phyloP scores from a whole-genome alignment of 1,140 invertebrate species.

The Glossosoma conforme region DNA sequence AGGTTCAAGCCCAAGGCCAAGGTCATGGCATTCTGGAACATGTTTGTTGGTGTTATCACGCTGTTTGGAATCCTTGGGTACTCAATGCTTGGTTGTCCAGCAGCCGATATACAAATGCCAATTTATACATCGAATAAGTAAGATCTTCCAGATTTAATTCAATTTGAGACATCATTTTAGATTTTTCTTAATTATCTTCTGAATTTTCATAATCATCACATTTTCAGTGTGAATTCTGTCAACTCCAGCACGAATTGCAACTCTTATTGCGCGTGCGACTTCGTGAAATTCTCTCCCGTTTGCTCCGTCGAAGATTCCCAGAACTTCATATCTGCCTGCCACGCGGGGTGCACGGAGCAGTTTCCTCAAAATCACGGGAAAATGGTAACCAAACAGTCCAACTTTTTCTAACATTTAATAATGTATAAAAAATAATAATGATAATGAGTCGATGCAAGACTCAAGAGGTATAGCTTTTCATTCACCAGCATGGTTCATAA shows the following conservation, averaged over 20 bases:
- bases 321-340: constrained; percentile 67
- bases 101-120: constrained; percentile 51
- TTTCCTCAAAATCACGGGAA: constrained; percentile 35
- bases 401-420: too few relatives aligned
- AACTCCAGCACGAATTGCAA: constrained; percentile 54
- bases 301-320: constrained; percentile 54
- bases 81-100: constrained; percentile 64
- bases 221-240: constrained; percentile 34
- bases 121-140: constrained; percentile 45
- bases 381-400: too few relatives aligned
- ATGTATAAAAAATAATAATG: too few relatives aligned
- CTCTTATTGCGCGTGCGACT: constrained; percentile 59
- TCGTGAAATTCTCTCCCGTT: constrained; percentile 64
- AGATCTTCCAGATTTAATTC: constrained; percentile 21
- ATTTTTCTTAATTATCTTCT: neutral
- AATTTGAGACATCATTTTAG: neutral
- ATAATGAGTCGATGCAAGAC: too few relatives aligned
- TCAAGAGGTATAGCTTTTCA: too few relatives aligned
- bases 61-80: constrained; percentile 61
- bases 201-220: neutral
- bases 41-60: constrained; percentile 61
- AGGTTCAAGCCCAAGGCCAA: constrained; percentile 64
- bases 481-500: too few relatives aligned
- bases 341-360: constrained; percentile 58
- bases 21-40: constrained; percentile 68